Base-by-base conservation (phyloP, 2,888 invertebrate species). In the Drosophila yooni region DNA sequence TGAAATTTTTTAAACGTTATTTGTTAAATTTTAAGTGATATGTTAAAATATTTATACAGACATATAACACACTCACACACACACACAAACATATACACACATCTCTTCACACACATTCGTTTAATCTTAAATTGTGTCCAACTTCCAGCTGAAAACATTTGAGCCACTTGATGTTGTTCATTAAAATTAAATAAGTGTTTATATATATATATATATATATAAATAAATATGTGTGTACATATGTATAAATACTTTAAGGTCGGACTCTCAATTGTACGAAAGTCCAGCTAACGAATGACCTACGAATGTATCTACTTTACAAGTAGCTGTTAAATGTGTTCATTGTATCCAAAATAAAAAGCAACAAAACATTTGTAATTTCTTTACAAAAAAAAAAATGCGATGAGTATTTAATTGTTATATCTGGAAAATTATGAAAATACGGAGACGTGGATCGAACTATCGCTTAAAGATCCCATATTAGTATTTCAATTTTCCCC, bases 261-360 rank as follows among this genome's bases (percentile, higher is more conserved):
- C 7, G 76, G 66, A 60, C 63, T 57, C 25, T 58, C 66, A 57
- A 58, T 79, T 64, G 31, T 52, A 54, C 64, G 62, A 69, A 29
- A 60, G 66, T 64, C 46, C 31, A 57, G 57, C 69, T 69, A 76
- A 69, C 77, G 74, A 81, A 70, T 65, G 52, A 72, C 52, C 58
- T 70, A 64, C 77, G 65, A 76, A 77, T 79, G 54, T 77, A 70
- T 60, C 81, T 79, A 79, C 81, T 81, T 70, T 74, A 71, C 81
- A 80, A 80, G 78, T 80, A 81, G 82, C 60, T 81, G 79, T 81
- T 80, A 64, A 80, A 71, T 78, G 79, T 80, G 82, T 81, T 80
- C 82, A 80, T 50, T 74, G 63, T 81, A 79, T 29, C 48, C 58
- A 40, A 72, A 69, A 66, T 50, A 68, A 58, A 57, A 54, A 68